A percentile compares a stretch with the other conserved stretches of the same genome.
Evolutionary conservation across 2,113 vertebrate species (phyloP).

Genomic region (Micronycteris hirsuta): DNA sequence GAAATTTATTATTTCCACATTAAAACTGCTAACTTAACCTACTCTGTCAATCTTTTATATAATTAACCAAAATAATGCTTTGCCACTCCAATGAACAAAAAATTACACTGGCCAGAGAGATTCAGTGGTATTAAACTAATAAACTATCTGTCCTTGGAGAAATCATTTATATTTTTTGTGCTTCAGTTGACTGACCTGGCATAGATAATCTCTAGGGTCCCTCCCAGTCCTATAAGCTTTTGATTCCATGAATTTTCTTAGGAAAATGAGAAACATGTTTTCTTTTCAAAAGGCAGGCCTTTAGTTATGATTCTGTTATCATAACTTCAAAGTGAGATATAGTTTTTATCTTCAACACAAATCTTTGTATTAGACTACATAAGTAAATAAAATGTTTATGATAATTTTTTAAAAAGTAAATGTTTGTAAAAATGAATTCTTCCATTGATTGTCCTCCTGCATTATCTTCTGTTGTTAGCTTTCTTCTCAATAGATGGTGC

Average conservation of each 20-base stretch:
- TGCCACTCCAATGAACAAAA: neutral
- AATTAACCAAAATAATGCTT: conserved; percentile 11
- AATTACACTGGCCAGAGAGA: neutral
- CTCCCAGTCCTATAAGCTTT: neutral
- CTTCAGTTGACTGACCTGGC: neutral
- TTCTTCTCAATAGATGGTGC: conserved; percentile 80
- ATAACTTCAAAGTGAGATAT: neutral
- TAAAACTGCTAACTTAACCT: neutral
- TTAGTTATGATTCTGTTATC: neutral
- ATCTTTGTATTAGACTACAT: neutral
- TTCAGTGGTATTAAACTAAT: neutral
- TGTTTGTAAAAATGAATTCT: conserved; percentile 13
- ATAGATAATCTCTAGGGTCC: neutral
- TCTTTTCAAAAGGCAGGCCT: neutral
- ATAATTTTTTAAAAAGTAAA: neutral
- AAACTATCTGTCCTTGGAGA: neutral
- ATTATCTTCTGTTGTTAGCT: conserved; percentile 57
- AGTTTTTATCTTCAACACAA: neutral
- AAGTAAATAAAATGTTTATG: neutral
- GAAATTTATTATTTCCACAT: neutral
- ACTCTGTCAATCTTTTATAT: neutral
- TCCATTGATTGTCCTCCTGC: neutral
- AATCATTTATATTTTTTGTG: neutral
- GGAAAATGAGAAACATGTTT: neutral
- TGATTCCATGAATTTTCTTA: neutral